A percentile compares a stretch with the other conserved stretches of the same genome.
These are phyloP conservation scores for Antheraea pernyi DNA, from an alignment of 1,140 invertebrate genomes.

Conservation along the genomic window DNA sequence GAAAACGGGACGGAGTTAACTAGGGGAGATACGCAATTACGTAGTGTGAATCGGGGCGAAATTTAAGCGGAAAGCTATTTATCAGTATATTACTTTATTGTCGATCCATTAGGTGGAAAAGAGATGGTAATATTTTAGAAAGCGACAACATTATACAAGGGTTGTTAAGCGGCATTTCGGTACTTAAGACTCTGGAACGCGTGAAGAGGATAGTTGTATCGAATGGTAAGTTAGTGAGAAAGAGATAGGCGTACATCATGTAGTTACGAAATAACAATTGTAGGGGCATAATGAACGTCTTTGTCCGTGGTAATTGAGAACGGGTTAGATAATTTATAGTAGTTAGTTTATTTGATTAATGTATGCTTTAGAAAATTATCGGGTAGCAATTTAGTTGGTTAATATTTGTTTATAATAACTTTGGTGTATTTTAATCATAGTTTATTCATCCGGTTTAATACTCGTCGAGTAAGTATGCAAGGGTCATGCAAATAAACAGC, in stretches of 20 bases:
- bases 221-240: background rate
- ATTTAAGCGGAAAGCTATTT: conserved; percentile 76
- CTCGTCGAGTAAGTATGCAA: background rate
- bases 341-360: conserved; percentile 48
- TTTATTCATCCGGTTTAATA: background rate
- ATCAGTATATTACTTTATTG: conserved; percentile 77
- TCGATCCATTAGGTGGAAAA: conserved; percentile 65
- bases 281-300: conserved; percentile 42
- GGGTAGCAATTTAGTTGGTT: conserved; percentile 25
- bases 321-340: conserved; percentile 38
- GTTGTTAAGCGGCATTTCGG: conserved; percentile 45
- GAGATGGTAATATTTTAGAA: conserved; percentile 43
- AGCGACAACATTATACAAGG: conserved; percentile 63
- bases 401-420: background rate
- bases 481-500: background rate
- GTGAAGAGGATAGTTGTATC: conserved; percentile 25
- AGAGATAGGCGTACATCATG: conserved; percentile 20
- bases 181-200: conserved; percentile 1
- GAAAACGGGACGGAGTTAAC: conserved; percentile 36
- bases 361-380: conserved; percentile 30
- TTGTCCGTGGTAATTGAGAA: conserved; percentile 55
- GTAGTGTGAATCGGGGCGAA: conserved; percentile 68
- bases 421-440: background rate
- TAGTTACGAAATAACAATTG: conserved; percentile 50
- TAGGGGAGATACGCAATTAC: conserved; percentile 70